Evolutionary conservation across 2,888 invertebrate genomes (phyloP).

Genomic region (Oscheius myriophilus): DNA sequence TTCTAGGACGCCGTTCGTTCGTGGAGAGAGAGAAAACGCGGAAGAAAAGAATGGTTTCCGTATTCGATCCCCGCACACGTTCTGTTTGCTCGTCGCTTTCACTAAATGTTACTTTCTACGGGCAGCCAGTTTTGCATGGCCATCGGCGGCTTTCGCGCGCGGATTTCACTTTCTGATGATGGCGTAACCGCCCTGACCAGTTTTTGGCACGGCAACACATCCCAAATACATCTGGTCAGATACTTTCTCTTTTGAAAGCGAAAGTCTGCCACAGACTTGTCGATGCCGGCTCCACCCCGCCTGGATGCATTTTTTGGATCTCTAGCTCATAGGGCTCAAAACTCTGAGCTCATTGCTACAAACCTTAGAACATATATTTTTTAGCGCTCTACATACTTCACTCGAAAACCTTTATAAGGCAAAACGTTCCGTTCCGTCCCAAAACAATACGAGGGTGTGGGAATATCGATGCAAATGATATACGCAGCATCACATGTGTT

Average conservation of each 20-base stretch:
- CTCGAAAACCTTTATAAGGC: too few species aligned
- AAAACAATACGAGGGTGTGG: too few species aligned
- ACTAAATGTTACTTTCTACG: slow-evolving; percentile 30
- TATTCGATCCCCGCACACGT: slow-evolving; percentile 14
- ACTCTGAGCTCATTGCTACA: too few species aligned
- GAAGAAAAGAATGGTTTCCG: neutral
- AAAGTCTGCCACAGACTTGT: slow-evolving; percentile 4
- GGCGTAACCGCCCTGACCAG: slow-evolving; percentile 36
- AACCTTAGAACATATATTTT: too few species aligned
- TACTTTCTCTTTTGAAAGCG: slow-evolving; percentile 29
- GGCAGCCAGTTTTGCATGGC: slow-evolving; percentile 30
- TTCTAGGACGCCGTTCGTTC: too few species aligned
- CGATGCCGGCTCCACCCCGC: too few species aligned
- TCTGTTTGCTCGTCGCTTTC: slow-evolving; percentile 22
- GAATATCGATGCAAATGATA: too few species aligned
- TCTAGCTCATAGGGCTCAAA: too few species aligned
- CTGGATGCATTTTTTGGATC: too few species aligned
- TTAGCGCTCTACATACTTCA: too few species aligned
- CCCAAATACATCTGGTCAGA: slow-evolving; percentile 32
- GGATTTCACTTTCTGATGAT: slow-evolving; percentile 29
- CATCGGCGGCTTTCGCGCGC: slow-evolving; percentile 29
- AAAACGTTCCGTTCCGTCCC: too few species aligned
- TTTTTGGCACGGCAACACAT: slow-evolving; percentile 26
- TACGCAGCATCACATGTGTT: too few species aligned
- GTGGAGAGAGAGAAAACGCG: neutral